A percentile compares a stretch with the other conserved stretches of the same genome.
Conservation (phyloP, 2,113 vertebrate genomes). For the Zosterops pallidus region DNA sequence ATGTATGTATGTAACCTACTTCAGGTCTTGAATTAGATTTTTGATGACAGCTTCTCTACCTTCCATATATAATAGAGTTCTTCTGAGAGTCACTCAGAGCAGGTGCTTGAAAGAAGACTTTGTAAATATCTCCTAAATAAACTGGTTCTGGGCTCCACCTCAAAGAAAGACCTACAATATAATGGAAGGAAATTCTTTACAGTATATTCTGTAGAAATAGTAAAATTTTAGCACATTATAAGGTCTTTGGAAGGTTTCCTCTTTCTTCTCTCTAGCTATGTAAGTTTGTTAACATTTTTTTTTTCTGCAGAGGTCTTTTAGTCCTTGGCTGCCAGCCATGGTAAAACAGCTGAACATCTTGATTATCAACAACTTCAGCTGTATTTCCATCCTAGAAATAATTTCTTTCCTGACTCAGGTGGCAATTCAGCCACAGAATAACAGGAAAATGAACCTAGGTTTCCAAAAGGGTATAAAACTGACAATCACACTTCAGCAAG, state of each 20-base stretch:
- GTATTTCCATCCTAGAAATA: slow-evolving; percentile 48
- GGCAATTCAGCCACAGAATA: slow-evolving; percentile 1
- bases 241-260: neutral
- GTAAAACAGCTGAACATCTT: slow-evolving; percentile 36
- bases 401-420: slow-evolving; percentile 37
- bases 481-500: neutral
- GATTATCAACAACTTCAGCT: slow-evolving; percentile 41
- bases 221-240: neutral
- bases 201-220: neutral
- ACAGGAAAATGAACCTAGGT: slow-evolving; percentile 28
- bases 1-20: neutral
- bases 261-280: neutral
- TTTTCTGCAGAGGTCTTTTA: neutral
- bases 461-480: neutral
- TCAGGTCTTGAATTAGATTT: neutral
- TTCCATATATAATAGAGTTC: neutral
- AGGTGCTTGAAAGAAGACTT: neutral
- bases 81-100: neutral
- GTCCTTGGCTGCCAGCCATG: slow-evolving; percentile 15
- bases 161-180: neutral
- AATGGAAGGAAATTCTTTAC: neutral
- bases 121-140: neutral
- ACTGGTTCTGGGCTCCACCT: neutral
- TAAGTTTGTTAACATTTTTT: neutral
- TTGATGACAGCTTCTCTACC: neutral